Evolutionary conservation across 2,797 vertebrate species (phyloP).

Genomic region (Darevskia mixta): DNA sequence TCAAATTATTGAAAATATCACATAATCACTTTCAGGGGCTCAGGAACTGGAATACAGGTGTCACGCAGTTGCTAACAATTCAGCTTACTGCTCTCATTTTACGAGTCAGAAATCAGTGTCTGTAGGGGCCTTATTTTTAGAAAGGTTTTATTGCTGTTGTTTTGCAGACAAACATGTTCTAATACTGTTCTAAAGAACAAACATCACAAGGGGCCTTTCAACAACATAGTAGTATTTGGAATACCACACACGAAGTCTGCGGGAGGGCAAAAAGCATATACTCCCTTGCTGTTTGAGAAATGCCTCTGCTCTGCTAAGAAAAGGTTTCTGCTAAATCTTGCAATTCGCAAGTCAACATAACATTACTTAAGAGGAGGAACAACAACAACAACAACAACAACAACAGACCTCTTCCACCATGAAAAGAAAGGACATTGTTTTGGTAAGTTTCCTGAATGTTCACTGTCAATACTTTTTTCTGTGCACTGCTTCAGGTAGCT

Average conservation of each 20-base stretch:
- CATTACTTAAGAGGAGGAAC: not conserved
- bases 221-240: not conserved
- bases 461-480: not conserved
- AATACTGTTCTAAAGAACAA: not conserved
- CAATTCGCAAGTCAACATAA: not conserved
- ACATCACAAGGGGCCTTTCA: not conserved
- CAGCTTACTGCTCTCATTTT: not conserved
- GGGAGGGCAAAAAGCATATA: not conserved
- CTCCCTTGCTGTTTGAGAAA: not conserved
- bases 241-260: not conserved
- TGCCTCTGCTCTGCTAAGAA: not conserved
- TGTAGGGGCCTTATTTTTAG: not conserved
- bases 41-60: not conserved
- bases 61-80: not conserved
- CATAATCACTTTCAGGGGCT: not conserved
- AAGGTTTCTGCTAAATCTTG: not conserved
- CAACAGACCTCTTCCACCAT: not conserved
- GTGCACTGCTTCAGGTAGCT: not conserved
- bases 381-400: not conserved
- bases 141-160: not conserved
- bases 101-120: not conserved
- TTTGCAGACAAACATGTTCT: not conserved
- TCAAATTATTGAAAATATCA: slow-evolving; percentile 10
- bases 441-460: not conserved
- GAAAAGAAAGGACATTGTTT: not conserved